phyloP scores from a whole-genome alignment of 2,888 invertebrate genomes.

The Oscheius sp. region DNA sequence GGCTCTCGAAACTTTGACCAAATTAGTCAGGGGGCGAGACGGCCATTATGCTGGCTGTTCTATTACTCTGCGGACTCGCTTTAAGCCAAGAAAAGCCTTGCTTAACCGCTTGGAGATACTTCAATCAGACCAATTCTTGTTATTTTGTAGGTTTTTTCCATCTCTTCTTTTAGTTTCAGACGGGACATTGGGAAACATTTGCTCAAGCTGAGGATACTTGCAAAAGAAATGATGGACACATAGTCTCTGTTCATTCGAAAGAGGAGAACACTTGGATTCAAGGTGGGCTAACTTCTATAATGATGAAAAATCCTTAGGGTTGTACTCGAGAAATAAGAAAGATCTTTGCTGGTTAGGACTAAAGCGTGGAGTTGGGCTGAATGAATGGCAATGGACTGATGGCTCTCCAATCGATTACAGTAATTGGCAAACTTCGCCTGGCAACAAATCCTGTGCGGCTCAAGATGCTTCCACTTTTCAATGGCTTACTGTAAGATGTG shows the following conservation, averaged over 20 bases:
- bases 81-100: neutral
- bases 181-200: slow-evolving; percentile 13
- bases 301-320: neutral
- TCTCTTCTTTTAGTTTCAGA: neutral
- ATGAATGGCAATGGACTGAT: slow-evolving; percentile 4
- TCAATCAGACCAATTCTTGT: slow-evolving; percentile 11
- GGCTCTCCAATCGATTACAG: neutral
- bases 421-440: neutral
- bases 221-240: neutral
- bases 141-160: slow-evolving; percentile 10
- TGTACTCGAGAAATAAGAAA: neutral
- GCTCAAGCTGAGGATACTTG: slow-evolving; percentile 16
- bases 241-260: slow-evolving; percentile 1
- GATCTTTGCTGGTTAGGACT: slow-evolving; percentile 13
- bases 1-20: no score
- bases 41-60: neutral
- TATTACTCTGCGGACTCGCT: neutral
- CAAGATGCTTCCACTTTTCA: neutral
- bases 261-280: slow-evolving; percentile 9
- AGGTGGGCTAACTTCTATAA: neutral
- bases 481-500: slow-evolving; percentile 19
- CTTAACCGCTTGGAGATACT: slow-evolving; percentile 19
- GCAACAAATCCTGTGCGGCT: slow-evolving; percentile 8
- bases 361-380: neutral
- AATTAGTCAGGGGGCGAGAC: neutral